phyloP scores from a whole-genome alignment of 2,797 vertebrate genomes.

The Catostomus latipinnis region DNA sequence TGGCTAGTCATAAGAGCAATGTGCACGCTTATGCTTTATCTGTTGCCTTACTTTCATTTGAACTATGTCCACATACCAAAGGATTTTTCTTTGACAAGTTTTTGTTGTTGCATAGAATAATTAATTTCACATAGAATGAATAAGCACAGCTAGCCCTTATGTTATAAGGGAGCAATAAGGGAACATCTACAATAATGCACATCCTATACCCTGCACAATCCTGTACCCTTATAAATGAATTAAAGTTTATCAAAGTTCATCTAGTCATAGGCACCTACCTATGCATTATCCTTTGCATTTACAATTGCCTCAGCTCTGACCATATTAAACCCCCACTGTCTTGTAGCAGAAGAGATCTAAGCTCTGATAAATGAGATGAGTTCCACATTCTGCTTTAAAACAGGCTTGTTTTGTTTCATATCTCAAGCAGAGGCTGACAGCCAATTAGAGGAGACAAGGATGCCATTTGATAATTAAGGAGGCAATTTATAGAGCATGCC shows the following conservation, averaged over 20 bases:
- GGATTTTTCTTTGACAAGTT: neutral
- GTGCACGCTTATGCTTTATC: neutral
- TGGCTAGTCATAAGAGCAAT: neutral
- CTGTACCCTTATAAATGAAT: neutral
- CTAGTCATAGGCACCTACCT: neutral
- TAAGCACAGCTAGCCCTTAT: neutral
- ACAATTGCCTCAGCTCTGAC: neutral
- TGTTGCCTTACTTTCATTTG: neutral
- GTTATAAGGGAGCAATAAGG: neutral
- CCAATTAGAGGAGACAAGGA: slow-evolving; percentile 41
- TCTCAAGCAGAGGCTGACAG: slow-evolving; percentile 44
- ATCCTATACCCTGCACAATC: no score
- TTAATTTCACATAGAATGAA: slow-evolving; percentile 1
- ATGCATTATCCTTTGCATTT: neutral
- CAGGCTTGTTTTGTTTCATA: slow-evolving; percentile 53
- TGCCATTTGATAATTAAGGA: slow-evolving; percentile 36
- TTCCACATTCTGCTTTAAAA: slow-evolving; percentile 43
- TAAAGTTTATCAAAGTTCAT: neutral
- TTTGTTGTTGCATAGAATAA: neutral
- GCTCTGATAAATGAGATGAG: neutral
- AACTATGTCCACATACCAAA: neutral
- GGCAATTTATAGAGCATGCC: slow-evolving; percentile 54
- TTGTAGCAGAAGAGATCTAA: neutral
- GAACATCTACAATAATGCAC: neutral
- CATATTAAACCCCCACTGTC: neutral